These are phyloP conservation scores for Danio jaintianensis DNA, from an alignment of 2,797 vertebrate species.

Conservation along the genomic window DNA sequence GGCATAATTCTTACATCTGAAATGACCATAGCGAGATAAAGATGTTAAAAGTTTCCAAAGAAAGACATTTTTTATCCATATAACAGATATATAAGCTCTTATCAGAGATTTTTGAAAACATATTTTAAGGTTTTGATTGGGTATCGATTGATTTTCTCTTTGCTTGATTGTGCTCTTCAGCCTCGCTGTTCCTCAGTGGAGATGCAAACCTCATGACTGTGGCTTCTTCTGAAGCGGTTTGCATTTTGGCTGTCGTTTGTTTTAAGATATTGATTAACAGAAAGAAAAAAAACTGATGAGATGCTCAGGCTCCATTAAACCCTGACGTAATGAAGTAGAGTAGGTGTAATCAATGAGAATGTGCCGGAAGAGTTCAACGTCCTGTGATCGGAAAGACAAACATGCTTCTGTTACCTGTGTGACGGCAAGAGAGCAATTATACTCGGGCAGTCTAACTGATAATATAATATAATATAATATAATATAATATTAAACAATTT, in stretches of 20 bases:
- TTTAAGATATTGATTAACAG: slow-evolving; percentile 37
- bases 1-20: too few species aligned
- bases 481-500: too few species aligned
- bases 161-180: not conserved
- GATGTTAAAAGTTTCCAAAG: too few species aligned
- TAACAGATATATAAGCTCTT: too few species aligned
- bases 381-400: slow-evolving; percentile 26
- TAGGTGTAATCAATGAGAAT: slow-evolving; percentile 26
- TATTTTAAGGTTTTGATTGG: not conserved
- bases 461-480: too few species aligned
- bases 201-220: not conserved
- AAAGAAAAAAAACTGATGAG: slow-evolving; percentile 13
- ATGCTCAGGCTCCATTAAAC: slow-evolving; percentile 30
- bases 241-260: not conserved
- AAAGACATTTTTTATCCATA: too few species aligned
- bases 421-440: too few species aligned
- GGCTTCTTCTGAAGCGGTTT: not conserved
- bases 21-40: too few species aligned
- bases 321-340: slow-evolving; percentile 35
- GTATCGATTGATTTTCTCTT: not conserved
- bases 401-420: not conserved
- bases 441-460: too few species aligned
- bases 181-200: not conserved
- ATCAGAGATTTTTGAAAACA: not conserved
- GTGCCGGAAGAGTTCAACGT: slow-evolving; percentile 19